These are phyloP conservation scores for Cheilosia variabilis DNA, from an alignment of 2,888 invertebrate genomes.

Conservation along the genomic window DNA sequence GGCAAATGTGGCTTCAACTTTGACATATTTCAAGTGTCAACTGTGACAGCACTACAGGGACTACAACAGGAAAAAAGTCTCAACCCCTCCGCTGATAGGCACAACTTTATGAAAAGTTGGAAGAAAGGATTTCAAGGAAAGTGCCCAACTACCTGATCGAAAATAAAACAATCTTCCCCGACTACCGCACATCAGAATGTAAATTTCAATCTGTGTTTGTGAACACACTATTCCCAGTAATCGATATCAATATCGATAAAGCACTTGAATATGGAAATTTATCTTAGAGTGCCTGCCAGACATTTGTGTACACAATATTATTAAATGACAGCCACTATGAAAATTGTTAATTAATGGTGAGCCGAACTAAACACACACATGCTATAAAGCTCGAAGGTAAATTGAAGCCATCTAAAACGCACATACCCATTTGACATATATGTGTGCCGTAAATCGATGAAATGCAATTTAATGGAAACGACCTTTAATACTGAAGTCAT, in stretches of 20 bases:
- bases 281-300: background rate
- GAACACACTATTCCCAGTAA: background rate
- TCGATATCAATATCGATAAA: background rate
- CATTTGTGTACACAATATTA: background rate
- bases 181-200: background rate
- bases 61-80: no score
- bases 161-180: no score
- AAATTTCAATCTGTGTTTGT: background rate
- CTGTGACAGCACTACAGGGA: no score
- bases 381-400: background rate
- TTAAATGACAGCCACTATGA: background rate
- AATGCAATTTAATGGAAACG: slow-evolving; percentile 51
- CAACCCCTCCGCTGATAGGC: no score
- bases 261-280: slow-evolving; percentile 2
- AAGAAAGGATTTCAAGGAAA: no score
- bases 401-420: background rate
- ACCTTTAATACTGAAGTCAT: slow-evolving; percentile 15
- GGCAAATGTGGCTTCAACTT: no score
- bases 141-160: no score
- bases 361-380: background rate
- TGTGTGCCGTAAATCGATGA: slow-evolving; percentile 28
- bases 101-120: no score
- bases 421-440: background rate
- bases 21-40: no score
- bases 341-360: slow-evolving; percentile 23